A percentile compares a stretch with the other conserved stretches of the same genome.
Evolutionary conservation across 2,888 invertebrate species (phyloP).

Genomic region (Aromia moschata): DNA sequence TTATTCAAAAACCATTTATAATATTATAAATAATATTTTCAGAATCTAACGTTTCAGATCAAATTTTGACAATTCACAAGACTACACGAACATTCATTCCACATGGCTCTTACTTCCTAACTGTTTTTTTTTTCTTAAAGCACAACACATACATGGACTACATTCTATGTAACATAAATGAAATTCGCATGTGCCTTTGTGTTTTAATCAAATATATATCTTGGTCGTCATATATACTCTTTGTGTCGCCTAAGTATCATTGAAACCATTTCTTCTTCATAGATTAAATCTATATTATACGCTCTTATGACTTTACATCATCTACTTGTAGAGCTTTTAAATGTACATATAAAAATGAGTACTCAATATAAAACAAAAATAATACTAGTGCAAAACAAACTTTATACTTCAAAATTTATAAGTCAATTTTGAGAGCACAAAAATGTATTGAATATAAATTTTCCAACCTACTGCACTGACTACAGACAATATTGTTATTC

Average conservation of each 20-base stretch:
- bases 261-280: slow-evolving; percentile 43
- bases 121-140: slow-evolving; percentile 47
- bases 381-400: slow-evolving; percentile 44
- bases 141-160: slow-evolving; percentile 52
- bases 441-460: slow-evolving; percentile 17
- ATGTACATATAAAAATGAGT: slow-evolving; percentile 46
- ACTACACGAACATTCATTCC: slow-evolving; percentile 53
- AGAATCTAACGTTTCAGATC: slow-evolving; percentile 49
- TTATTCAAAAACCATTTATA: slow-evolving; percentile 47
- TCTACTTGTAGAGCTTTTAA: slow-evolving; percentile 39
- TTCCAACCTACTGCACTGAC: slow-evolving; percentile 15
- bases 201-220: slow-evolving; percentile 38
- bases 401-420: slow-evolving; percentile 10
- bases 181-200: slow-evolving; percentile 41
- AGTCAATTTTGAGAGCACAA: slow-evolving; percentile 22
- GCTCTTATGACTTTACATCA: slow-evolving; percentile 46
- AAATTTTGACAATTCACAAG: slow-evolving; percentile 48
- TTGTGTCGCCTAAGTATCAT: slow-evolving; percentile 35
- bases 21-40: slow-evolving; percentile 47
- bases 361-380: slow-evolving; percentile 39
- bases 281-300: slow-evolving; percentile 48
- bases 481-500: slow-evolving; percentile 7
- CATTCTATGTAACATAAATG: slow-evolving; percentile 42
- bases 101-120: slow-evolving; percentile 47
- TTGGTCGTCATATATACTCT: slow-evolving; percentile 46